Evolutionary conservation across 2,797 vertebrate genomes (phyloP).

Genomic region (Acanthis flammea): DNA sequence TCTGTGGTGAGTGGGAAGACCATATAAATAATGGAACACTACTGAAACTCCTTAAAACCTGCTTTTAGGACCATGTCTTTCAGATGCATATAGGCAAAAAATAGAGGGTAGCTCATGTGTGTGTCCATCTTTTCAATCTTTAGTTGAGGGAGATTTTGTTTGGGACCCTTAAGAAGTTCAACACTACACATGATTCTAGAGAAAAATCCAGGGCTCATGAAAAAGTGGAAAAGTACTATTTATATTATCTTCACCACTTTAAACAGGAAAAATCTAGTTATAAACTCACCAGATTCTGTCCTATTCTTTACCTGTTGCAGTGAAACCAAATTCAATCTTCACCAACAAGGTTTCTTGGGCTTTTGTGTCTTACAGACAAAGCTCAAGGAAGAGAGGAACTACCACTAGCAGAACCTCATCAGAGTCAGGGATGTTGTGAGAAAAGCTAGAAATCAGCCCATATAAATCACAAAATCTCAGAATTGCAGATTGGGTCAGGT

Average conservation of each 20-base stretch:
- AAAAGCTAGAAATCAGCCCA: not conserved
- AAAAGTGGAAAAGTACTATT: not conserved
- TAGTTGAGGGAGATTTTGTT: not conserved
- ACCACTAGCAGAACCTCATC: not conserved
- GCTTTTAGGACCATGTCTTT: not conserved
- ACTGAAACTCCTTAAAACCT: not conserved
- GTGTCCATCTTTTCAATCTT: not conserved
- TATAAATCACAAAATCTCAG: not conserved
- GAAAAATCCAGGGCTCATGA: not conserved
- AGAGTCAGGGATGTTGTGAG: not conserved
- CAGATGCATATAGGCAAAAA: not conserved
- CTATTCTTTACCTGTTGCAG: not conserved
- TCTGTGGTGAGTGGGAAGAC: not conserved
- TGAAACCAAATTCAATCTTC: not conserved
- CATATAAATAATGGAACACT: not conserved
- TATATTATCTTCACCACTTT: not conserved
- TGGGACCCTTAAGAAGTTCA: not conserved
- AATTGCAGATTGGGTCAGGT: not conserved
- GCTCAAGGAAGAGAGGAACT: not conserved
- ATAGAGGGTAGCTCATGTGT: not conserved
- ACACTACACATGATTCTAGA: not conserved
- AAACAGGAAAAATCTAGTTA: not conserved
- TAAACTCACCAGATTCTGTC: not conserved
- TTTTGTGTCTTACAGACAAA: not conserved
- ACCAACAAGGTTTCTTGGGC: not conserved